Conservation (phyloP, 2,888 invertebrate species). For the Drosophila picticornis region DNA sequence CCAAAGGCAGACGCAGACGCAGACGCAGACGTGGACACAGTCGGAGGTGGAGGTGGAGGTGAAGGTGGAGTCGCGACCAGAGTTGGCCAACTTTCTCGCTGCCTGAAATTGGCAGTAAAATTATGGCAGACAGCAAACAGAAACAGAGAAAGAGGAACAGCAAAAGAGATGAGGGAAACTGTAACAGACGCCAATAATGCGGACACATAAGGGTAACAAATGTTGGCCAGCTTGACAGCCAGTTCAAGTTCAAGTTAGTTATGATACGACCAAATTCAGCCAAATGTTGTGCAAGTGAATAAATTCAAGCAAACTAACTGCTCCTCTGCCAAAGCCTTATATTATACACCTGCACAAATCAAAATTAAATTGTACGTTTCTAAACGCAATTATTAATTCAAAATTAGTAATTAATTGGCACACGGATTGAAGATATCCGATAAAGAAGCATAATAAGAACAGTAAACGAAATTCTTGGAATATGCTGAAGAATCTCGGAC, state of each 20-base stretch:
- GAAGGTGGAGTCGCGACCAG: constrained; percentile 11
- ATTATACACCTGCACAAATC: not conserved
- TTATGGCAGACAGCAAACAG: constrained; percentile 61
- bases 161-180: constrained; percentile 45
- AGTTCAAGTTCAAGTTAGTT: constrained; percentile 63
- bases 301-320: not conserved
- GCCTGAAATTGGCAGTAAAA: constrained; percentile 72
- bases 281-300: constrained; percentile 40
- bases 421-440: not conserved
- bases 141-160: constrained; percentile 22
- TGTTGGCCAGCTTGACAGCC: constrained; percentile 41
- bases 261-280: constrained; percentile 50
- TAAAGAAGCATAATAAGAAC: not conserved
- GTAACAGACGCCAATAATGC: constrained; percentile 59
- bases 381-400: not conserved
- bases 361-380: not conserved
- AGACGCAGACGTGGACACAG: not conserved
- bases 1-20: not conserved
- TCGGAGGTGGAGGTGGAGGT: not conserved
- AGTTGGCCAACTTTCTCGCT: constrained; percentile 71
- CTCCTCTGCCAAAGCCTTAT: not conserved
- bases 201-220: constrained; percentile 17
- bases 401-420: not conserved
- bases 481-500: too few species aligned
- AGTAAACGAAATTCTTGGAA: not conserved